These are phyloP conservation scores for Caenorhabditis imperialis DNA, from an alignment of 2,888 invertebrate genomes.

Conservation along the genomic window DNA sequence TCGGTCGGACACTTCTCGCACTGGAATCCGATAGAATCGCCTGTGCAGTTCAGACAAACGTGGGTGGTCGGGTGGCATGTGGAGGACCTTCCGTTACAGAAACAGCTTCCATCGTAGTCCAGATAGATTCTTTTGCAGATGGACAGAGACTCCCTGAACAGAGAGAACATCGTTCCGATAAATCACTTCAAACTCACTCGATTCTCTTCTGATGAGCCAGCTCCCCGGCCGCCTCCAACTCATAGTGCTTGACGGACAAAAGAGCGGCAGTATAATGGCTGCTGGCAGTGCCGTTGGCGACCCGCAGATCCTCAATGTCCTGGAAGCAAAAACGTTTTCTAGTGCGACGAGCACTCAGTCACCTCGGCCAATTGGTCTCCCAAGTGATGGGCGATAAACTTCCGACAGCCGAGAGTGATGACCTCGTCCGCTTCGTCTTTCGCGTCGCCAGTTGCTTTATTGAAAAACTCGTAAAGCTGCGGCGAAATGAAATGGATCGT, in stretches of 20 bases:
- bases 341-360: conserved; percentile 9
- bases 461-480: conserved; percentile 62
- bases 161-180: too few species aligned
- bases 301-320: conserved; percentile 63
- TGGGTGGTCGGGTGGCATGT: conserved; percentile 83
- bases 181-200: conserved; percentile 14
- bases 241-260: conserved; percentile 35
- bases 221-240: conserved; percentile 23
- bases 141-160: conserved; percentile 58
- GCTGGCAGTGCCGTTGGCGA: conserved; percentile 38
- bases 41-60: conserved; percentile 95
- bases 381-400: conserved; percentile 64
- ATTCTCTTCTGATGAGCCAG: conserved; percentile 27
- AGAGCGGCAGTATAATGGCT: conserved; percentile 50
- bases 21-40: conserved; percentile 90
- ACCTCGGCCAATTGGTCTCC: conserved; percentile 66
- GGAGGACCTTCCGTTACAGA: conserved; percentile 53
- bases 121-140: conserved; percentile 65
- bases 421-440: conserved; percentile 64
- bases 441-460: conserved; percentile 52
- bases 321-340: conserved; percentile 16
- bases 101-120: conserved; percentile 56
- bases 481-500: conserved; percentile 7
- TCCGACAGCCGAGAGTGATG: conserved; percentile 62
- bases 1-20: conserved; percentile 83